A percentile compares a stretch with the other conserved stretches of the same genome.
phyloP scores from a whole-genome alignment of 2,113 vertebrate species.

The Triplophysa rosa region DNA sequence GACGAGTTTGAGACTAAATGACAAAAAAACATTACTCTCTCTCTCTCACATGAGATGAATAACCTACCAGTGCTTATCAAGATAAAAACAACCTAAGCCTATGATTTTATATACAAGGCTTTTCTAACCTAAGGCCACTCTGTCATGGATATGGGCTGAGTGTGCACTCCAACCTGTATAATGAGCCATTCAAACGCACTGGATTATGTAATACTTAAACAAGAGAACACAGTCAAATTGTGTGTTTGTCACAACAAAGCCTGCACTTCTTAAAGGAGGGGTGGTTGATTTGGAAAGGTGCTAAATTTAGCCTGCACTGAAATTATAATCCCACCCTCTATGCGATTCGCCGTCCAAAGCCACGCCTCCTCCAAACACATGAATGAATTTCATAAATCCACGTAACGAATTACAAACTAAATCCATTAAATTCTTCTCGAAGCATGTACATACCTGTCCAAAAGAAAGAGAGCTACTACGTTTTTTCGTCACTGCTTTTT shows the following conservation, averaged over 20 bases:
- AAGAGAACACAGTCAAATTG: not conserved
- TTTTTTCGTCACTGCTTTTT: no score
- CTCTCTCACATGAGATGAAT: conserved; percentile 42
- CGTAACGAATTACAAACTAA: no score
- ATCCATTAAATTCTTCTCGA: no score
- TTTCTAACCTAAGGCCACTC: conserved; percentile 29
- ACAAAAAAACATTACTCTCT: conserved; percentile 48
- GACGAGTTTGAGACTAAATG: conserved; percentile 45
- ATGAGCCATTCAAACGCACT: conserved; percentile 43
- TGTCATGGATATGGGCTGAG: conserved; percentile 33
- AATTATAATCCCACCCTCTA: no score
- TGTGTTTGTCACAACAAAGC: not conserved
- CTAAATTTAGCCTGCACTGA: no score
- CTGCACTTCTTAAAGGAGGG: not conserved
- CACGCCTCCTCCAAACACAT: no score
- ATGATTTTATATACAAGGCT: conserved; percentile 20
- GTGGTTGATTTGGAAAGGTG: no score
- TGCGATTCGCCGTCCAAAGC: no score
- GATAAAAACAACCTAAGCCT: conserved; percentile 46
- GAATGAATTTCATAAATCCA: no score
- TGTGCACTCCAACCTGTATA: conserved; percentile 34
- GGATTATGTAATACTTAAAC: conserved; percentile 48
- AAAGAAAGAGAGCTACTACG: no score
- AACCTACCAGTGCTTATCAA: conserved; percentile 42
- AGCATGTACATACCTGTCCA: no score